Evolutionary conservation across 2,888 invertebrate species (phyloP).

Genomic region (Andrena trimmerana): DNA sequence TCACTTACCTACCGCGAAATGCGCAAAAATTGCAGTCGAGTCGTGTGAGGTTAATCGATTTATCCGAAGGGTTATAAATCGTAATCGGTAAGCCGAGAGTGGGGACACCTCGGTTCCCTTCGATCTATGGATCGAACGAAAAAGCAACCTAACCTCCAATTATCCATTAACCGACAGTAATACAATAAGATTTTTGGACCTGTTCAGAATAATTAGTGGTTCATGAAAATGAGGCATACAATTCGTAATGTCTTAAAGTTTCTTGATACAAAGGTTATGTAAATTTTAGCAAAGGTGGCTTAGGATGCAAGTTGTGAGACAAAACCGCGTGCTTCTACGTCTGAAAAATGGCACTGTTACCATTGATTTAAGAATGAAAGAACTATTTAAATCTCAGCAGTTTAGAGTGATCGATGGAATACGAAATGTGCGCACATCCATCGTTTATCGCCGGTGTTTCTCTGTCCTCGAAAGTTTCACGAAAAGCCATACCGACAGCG

Average conservation of each 20-base stretch:
- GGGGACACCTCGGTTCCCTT: not conserved
- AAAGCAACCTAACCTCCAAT: not conserved
- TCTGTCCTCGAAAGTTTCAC: conserved; percentile 48
- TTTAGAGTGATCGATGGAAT: not conserved
- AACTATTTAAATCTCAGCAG: too few species aligned
- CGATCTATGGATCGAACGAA: not conserved
- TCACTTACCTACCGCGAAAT: conserved; percentile 47
- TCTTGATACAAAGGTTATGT: too few species aligned
- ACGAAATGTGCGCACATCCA: not conserved
- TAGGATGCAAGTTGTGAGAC: too few species aligned
- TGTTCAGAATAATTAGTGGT: too few species aligned
- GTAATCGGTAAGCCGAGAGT: conserved; percentile 36
- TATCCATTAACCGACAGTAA: too few species aligned
- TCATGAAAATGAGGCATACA: not conserved
- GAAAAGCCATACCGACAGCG: conserved; percentile 43
- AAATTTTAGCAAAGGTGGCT: too few species aligned
- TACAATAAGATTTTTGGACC: too few species aligned
- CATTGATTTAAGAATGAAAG: too few species aligned
- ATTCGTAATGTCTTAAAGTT: too few species aligned
- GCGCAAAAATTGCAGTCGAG: conserved; percentile 35
- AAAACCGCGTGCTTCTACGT: too few species aligned
- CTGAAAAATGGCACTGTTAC: too few species aligned
- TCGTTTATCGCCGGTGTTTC: conserved; percentile 57
- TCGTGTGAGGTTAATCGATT: conserved; percentile 59
- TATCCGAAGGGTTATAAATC: conserved; percentile 45